phyloP scores from a whole-genome alignment of 2,888 invertebrate genomes.

The Latheticus oryzae region DNA sequence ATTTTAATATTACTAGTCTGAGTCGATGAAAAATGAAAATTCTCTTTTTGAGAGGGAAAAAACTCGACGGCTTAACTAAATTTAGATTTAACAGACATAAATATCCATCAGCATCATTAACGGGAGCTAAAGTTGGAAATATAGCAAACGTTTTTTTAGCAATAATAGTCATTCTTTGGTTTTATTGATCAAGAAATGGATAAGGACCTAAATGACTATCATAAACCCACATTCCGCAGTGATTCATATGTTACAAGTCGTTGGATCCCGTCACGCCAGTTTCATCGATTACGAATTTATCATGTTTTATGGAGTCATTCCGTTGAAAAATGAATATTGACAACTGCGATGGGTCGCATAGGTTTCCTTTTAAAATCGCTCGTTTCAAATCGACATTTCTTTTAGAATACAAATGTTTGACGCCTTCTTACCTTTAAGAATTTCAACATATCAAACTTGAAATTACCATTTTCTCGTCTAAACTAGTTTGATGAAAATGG shows the following conservation, averaged over 20 bases:
- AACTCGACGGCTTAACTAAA: background rate
- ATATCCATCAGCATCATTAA: constrained; percentile 13
- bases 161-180: constrained; percentile 46
- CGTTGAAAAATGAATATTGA: constrained; percentile 65
- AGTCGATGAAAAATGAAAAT: constrained; percentile 2
- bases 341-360: constrained; percentile 53
- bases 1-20: constrained; percentile 20
- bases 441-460: too few species aligned
- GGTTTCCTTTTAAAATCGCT: constrained; percentile 45
- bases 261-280: constrained; percentile 57
- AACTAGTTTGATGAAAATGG: too few species aligned
- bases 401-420: constrained; percentile 38
- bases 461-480: background rate
- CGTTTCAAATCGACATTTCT: constrained; percentile 38
- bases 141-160: constrained; percentile 34
- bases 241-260: constrained; percentile 62
- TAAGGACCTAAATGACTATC: constrained; percentile 54
- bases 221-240: constrained; percentile 55
- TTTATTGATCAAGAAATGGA: constrained; percentile 52
- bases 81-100: constrained; percentile 7
- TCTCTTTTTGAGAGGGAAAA: background rate
- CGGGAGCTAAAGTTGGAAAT: constrained; percentile 9
- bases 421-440: constrained; percentile 38
- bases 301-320: constrained; percentile 63
- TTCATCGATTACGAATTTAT: constrained; percentile 60